Conservation (phyloP, 2,797 vertebrate species). For the Meda fulgida region DNA sequence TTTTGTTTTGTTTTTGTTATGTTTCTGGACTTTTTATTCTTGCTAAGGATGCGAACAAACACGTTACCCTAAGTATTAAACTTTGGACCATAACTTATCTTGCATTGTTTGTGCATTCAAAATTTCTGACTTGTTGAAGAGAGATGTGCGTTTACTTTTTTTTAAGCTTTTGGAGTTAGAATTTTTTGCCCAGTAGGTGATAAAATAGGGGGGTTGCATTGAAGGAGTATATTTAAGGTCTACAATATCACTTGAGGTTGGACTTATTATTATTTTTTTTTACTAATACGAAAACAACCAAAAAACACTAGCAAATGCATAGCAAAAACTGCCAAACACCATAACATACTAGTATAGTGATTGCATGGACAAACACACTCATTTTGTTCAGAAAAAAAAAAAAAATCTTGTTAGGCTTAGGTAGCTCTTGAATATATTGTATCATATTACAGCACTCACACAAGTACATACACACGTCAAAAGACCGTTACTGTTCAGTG, state of each 20-base stretch:
- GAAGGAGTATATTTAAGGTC: not conserved
- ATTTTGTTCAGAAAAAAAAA: not conserved
- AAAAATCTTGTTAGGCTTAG: not conserved
- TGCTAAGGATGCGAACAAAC: not conserved
- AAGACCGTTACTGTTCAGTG: slow-evolving; percentile 42
- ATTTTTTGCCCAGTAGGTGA: not conserved
- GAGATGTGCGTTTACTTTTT: not conserved
- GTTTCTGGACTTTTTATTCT: not conserved
- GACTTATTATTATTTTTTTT: not conserved
- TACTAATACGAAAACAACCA: not conserved
- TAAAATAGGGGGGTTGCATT: not conserved
- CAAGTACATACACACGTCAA: slow-evolving; percentile 23
- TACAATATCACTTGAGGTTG: not conserved
- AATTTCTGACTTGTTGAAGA: not conserved
- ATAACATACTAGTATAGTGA: not conserved
- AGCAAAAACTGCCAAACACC: not conserved
- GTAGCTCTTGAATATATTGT: slow-evolving; percentile 25
- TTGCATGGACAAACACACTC: not conserved
- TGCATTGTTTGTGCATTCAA: not conserved
- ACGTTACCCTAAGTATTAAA: not conserved
- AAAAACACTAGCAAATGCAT: not conserved
- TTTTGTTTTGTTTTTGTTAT: not conserved
- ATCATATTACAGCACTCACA: slow-evolving; percentile 36
- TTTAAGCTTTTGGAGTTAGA: not conserved
- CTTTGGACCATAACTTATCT: not conserved